These are phyloP conservation scores for Monopis laevigella DNA, from an alignment of 2,888 invertebrate species.

Conservation along the genomic window DNA sequence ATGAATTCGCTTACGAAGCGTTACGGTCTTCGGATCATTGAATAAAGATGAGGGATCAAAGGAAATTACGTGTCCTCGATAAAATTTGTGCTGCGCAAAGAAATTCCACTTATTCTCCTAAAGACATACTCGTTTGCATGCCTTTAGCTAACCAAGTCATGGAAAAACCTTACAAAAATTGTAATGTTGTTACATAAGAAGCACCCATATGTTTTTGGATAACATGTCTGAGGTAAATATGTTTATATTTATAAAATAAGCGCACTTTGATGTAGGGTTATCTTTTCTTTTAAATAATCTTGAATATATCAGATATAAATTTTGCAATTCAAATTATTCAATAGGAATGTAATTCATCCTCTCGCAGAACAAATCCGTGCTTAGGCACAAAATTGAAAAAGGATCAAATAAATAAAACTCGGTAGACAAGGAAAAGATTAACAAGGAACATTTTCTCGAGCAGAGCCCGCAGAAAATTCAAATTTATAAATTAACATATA, in stretches of 20 bases:
- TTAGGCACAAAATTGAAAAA: conserved; percentile 22
- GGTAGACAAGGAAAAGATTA: conserved; percentile 42
- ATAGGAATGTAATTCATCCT: conserved; percentile 5
- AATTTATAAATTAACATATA: conserved; percentile 63
- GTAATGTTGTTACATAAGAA: no score
- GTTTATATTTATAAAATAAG: not conserved
- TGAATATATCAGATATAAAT: not conserved
- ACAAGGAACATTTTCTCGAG: conserved; percentile 39
- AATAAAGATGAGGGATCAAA: conserved; percentile 65
- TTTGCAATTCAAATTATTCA: not conserved
- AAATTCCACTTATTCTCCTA: conserved; percentile 37
- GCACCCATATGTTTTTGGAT: no score
- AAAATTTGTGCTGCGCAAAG: conserved; percentile 54
- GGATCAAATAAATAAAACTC: conserved; percentile 30
- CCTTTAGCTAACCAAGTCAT: conserved; percentile 8
- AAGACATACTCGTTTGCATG: conserved; percentile 41
- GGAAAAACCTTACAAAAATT: not conserved
- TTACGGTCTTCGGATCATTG: conserved; percentile 57
- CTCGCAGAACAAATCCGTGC: conserved; percentile 10
- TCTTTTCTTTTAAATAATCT: not conserved
- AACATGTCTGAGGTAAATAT: not conserved
- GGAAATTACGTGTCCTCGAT: conserved; percentile 55
- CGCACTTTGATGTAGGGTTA: not conserved
- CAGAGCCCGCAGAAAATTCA: conserved; percentile 48
- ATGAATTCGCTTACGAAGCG: conserved; percentile 59